A percentile compares a stretch with the other conserved stretches of the same genome.
Evolutionary conservation across 2,113 vertebrate genomes (phyloP).

Genomic region (Egretta garzetta): DNA sequence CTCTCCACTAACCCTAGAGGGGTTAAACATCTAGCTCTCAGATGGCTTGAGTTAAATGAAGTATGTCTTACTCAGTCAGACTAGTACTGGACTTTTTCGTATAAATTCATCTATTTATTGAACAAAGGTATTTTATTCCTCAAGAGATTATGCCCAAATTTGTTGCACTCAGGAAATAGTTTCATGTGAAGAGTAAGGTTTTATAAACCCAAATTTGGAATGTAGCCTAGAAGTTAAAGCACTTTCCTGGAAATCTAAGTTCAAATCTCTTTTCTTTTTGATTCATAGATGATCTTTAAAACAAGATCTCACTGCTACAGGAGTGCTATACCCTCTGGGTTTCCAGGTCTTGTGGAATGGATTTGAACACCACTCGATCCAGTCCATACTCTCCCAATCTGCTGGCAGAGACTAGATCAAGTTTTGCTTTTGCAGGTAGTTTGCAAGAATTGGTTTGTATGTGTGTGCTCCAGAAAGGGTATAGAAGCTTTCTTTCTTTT

Average conservation of each 20-base stretch:
- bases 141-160: not conserved
- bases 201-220: not conserved
- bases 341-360: not conserved
- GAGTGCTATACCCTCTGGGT: not conserved
- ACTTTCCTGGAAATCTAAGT: not conserved
- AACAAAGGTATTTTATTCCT: not conserved
- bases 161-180: not conserved
- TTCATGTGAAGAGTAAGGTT: not conserved
- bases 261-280: not conserved
- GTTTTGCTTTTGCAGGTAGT: not conserved
- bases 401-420: not conserved
- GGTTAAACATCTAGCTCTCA: not conserved
- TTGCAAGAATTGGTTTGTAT: not conserved
- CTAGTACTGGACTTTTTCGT: not conserved
- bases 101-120: not conserved
- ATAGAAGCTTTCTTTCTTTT: not conserved
- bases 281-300: not conserved
- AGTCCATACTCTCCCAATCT: not conserved
- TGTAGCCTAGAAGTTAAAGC: not conserved
- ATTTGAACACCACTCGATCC: not conserved
- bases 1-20: not conserved
- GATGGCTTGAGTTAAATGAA: not conserved
- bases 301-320: not conserved
- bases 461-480: not conserved
- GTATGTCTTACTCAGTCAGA: not conserved